Conservation (phyloP, 35 echinoderm and acorn worm species). For the Patiria miniata region DNA sequence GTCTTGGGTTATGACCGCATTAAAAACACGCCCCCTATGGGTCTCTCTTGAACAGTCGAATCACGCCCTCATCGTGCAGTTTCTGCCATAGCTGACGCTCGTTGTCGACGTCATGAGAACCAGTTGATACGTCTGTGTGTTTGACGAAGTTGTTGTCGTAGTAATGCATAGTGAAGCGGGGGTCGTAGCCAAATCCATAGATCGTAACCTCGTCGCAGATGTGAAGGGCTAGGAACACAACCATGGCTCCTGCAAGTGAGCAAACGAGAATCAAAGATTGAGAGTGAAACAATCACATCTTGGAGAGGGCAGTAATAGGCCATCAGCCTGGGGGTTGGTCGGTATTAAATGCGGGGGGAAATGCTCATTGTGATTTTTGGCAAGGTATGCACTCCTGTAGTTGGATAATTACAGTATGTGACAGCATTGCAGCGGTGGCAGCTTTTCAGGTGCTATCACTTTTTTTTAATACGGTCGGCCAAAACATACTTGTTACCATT, state of each 20-base stretch:
- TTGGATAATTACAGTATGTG: too few species aligned
- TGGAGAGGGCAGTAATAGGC: constrained; percentile 53
- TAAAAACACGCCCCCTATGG: too few species aligned
- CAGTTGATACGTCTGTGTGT: constrained; percentile 71
- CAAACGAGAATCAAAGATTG: background rate
- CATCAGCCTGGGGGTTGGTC: background rate
- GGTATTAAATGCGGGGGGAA: background rate
- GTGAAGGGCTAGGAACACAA: constrained; percentile 77
- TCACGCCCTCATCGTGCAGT: constrained; percentile 77
- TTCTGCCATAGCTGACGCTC: constrained; percentile 83
- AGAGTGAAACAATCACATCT: constrained; percentile 10
- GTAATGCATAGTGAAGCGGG: constrained; percentile 86
- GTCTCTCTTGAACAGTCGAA: constrained; percentile 85
- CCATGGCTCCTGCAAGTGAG: constrained; percentile 66
- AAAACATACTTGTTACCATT: background rate
- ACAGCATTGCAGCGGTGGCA: background rate
- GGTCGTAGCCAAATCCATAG: constrained; percentile 93
- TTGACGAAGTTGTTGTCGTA: constrained; percentile 76
- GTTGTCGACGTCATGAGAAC: constrained; percentile 83
- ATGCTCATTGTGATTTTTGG: too few species aligned
- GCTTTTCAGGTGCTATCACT: background rate
- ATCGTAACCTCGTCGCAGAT: constrained; percentile 89
- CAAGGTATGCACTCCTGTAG: too few species aligned
- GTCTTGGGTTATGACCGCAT: too few species aligned
- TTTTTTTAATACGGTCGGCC: background rate